Evolutionary conservation across 2,888 invertebrate genomes (phyloP), one percentile per base, ranked within the genome.

Genomic region (Parnassius apollo): DNA sequence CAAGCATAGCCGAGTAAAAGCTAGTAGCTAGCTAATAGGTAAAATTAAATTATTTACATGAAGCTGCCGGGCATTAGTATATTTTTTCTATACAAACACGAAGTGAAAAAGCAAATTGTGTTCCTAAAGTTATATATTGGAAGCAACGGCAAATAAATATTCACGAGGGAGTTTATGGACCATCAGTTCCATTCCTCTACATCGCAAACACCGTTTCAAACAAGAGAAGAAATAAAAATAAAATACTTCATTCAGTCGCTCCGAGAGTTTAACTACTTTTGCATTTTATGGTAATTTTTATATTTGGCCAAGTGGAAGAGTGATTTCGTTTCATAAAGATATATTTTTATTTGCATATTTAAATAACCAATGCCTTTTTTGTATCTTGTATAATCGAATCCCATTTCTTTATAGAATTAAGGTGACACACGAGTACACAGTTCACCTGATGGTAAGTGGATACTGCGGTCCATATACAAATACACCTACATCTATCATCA

Each of bases 251-350:
- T 62, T 57, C 55, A 42, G 25, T 57, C 46, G 35, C 56, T 51
- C 51, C 22, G 13, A 53, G 46, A 22, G 35, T 57, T 53, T 57
- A 62, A 53, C 45, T 57, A 57, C 57, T 57, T 49, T 49, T 57
- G 25, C 57, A 57, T 57, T 61, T 62, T 58, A 62, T 62, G 62
- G 25, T 62, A 62, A 62, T 62, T 57, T 45, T 62, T 57, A 62
- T 57, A 53, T 46, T 48, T 51, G 56, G 2, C 25, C 35, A 22
- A 61, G 61, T 51, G 49, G n/a, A 45, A 54, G 13, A 25, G 22
- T 48, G 44, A 44, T 11, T 11, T 2, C 48, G 12, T 11, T 48
- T 48, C 48, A 2, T 35, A 35, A 35, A 35, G 35, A 11, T 44
- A 44, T 44, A 44, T 44, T 44, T 44, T 44, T 44, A 11, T 44